Percentiles rank a stretch among this genome's conserved stretches.
Conservation (phyloP, 2,797 vertebrate species). For the Coracias cyanogaster region DNA sequence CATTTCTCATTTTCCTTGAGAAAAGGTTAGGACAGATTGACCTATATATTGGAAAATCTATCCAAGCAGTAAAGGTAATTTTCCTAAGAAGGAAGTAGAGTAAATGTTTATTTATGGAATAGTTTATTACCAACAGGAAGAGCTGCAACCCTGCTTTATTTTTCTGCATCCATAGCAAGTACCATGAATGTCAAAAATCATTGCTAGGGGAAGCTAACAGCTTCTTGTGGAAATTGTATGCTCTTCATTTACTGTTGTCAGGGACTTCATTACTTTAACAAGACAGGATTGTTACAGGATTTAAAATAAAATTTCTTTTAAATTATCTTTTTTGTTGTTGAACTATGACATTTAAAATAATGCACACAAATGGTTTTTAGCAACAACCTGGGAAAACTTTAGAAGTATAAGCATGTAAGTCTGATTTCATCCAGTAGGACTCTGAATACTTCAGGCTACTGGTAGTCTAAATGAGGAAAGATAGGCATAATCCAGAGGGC, state of each 20-base stretch:
- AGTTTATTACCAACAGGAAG: constrained; percentile 63
- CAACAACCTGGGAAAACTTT: not conserved
- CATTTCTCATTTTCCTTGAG: constrained; percentile 71
- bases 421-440: not conserved
- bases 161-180: constrained; percentile 44
- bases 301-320: not conserved
- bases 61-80: constrained; percentile 67
- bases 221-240: constrained; percentile 30
- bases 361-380: not conserved
- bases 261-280: not conserved
- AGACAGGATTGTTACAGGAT: not conserved
- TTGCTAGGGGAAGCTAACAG: constrained; percentile 14
- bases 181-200: constrained; percentile 61
- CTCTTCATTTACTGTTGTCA: constrained; percentile 22
- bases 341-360: not conserved
- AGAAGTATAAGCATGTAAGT: not conserved
- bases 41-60: constrained; percentile 74
- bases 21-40: constrained; percentile 72
- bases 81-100: constrained; percentile 64
- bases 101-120: constrained; percentile 71
- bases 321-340: not conserved
- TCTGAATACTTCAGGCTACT: not conserved
- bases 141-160: constrained; percentile 29
- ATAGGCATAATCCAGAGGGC: not conserved
- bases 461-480: not conserved